These are phyloP conservation scores for Nipponacmea schrenckii DNA, from an alignment of 2,888 invertebrate species.

Conservation along the genomic window DNA sequence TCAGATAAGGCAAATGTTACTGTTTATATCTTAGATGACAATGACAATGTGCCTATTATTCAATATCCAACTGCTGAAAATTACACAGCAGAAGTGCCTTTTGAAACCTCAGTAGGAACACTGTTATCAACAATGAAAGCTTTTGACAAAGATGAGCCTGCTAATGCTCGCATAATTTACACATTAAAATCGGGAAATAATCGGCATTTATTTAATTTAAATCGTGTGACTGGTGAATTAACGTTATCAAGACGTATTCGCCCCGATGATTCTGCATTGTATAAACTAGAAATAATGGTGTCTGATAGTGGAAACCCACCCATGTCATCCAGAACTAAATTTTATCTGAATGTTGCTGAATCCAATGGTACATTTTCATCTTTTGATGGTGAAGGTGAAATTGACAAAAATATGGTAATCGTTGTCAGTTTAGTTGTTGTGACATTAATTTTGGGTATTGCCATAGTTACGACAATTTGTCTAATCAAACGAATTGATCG, in stretches of 20 bases:
- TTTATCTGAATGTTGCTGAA: constrained; percentile 39
- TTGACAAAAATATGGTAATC: constrained; percentile 46
- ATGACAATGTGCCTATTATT: constrained; percentile 86
- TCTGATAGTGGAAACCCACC: constrained; percentile 47
- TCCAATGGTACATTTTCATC: constrained; percentile 41
- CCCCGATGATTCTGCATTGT: constrained; percentile 42
- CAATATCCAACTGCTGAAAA: constrained; percentile 51
- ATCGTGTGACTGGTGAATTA: constrained; percentile 66
- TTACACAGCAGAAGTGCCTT: constrained; percentile 50
- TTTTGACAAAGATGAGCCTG: constrained; percentile 89
- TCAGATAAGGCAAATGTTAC: constrained; percentile 91
- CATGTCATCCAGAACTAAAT: constrained; percentile 38
- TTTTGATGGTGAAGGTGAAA: constrained; percentile 27
- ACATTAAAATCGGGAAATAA: constrained; percentile 81
- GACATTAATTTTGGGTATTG: constrained; percentile 48
- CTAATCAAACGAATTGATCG: constrained; percentile 44
- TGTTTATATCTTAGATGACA: constrained; percentile 93
- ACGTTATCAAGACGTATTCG: constrained; percentile 46
- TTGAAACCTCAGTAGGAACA: constrained; percentile 48
- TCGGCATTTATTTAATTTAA: constrained; percentile 67
- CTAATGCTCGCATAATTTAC: constrained; percentile 92
- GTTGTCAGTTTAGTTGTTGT: constrained; percentile 49
- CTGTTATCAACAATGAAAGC: constrained; percentile 77
- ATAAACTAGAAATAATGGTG: constrained; percentile 49
- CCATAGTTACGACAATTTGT: constrained; percentile 50